Base-by-base conservation (phyloP, 2,797 vertebrate genomes). In the Scolopax rusticola region DNA sequence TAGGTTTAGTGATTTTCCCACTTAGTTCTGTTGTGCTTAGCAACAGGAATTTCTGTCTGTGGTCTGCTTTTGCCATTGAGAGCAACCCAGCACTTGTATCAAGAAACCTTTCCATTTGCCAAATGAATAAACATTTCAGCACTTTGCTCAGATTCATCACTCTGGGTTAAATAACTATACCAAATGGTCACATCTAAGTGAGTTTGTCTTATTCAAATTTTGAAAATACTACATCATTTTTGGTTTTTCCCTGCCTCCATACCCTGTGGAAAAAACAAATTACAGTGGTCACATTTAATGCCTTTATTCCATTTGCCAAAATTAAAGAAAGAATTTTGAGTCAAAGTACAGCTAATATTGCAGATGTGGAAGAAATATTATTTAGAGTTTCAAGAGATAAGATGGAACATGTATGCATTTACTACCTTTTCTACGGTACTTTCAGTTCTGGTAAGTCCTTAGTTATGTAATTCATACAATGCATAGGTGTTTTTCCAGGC, bases 121-220 rank as follows among this genome's bases (percentile, higher is more conserved):
- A 96, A 33, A 73, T 2, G 1, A 94, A 93, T 91, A 93, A 95
- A 96, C 59, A 84, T 96, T 91, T 93, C 87, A 91, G 80, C 95
- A 76, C 83, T 88, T 65, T 9, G 50, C 27, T 6, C 81, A 47
- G 90, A 80, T 77, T 91, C 67, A 67, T 86, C 43, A 28, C 63
- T 85, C 54, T 59, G 47, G n/a, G 15, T 69, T 86, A 79, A 93
- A 70, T 86, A 95, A 63, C 67, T 84, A 21, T 73, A 88, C 51
- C 30, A 11, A 87, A 79, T 73, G 63, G 69, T 86, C 69, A 91
- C 12, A 63, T 67, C 36, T 32, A 47, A 92, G 59, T n/a, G 20
- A 60, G n/a, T 33, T 64, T 89, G 56, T 53, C 51, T 89, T 47
- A 15, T 79, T 80, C 70, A 14, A 1, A 38, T 63, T 64, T 82